Evolutionary conservation across 2,888 invertebrate genomes (phyloP).

Genomic region (Acanthosepion pharaonis): DNA sequence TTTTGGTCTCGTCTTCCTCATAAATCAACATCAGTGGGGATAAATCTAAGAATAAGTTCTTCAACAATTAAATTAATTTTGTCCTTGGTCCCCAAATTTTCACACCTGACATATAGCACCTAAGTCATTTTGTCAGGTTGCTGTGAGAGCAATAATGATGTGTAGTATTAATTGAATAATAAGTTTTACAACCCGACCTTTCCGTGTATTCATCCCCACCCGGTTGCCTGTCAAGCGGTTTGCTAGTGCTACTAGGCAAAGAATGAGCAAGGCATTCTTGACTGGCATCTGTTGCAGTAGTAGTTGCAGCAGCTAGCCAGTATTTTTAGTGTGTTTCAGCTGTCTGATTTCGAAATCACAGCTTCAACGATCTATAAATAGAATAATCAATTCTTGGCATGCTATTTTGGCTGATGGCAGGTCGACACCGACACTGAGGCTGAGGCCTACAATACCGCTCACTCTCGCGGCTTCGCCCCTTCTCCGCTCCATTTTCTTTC

Average conservation of each 20-base stretch:
- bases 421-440: background rate
- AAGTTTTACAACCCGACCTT: too few species aligned
- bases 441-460: background rate
- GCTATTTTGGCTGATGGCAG: slow-evolving; percentile 22
- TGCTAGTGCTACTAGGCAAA: background rate
- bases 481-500: background rate
- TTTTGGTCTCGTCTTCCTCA: background rate
- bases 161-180: too few species aligned
- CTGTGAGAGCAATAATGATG: too few species aligned
- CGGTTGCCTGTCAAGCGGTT: background rate
- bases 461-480: background rate
- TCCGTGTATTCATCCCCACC: too few species aligned
- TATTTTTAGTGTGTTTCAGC: slow-evolving; percentile 10
- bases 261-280: background rate
- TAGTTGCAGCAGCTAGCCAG: background rate
- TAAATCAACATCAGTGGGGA: background rate
- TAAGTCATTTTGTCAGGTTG: too few species aligned
- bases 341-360: slow-evolving; percentile 1
- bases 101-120: too few species aligned
- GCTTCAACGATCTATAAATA: background rate
- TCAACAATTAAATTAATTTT: too few species aligned
- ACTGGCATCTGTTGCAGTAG: slow-evolving; percentile 14
- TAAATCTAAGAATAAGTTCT: too few species aligned
- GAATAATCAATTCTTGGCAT: background rate
- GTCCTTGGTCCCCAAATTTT: too few species aligned